Evolutionary conservation across 1,140 invertebrate genomes (phyloP), one percentile per base, ranked within the genome.

Genomic region (Latrodectus geometricus): DNA sequence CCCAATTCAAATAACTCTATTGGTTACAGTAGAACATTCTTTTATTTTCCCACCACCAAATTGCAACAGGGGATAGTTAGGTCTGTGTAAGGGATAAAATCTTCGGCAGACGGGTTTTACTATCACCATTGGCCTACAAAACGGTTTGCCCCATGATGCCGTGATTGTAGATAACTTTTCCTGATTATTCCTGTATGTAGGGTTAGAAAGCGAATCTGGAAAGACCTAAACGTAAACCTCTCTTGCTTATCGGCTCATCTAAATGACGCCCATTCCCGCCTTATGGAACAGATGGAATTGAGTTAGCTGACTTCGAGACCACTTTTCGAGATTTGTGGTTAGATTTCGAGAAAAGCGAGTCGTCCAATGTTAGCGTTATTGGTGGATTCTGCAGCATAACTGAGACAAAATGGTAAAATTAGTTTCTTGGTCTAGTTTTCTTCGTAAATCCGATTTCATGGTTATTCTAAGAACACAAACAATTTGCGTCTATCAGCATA

Each of bases 221-320:
- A 66, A 61, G 65, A 52, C 48, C 78, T 70, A 80, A 80, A 54
- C 48, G 68, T 20, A 23, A 21, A n/a, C 78, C 78, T 54, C 78
- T 69, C 68, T 8, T 48, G 14, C 68, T 66, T 70, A 80, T 80
- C 78, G 56, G 78, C 48, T 54, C 78, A 80, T 80, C 78, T 80
- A 80, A 80, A 80, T 80, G 68, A 80, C 78, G n/a, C 78, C 78
- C 65, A 80, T 80, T 80, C 78, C 78, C 48, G 49, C 21, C 76
- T 23, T 68, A 66, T 78, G 48, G 76, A 70, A 49, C 78, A 70
- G 78, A 80, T 70, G 68, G 68, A 80, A 80, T 80, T 70, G 78
- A 80, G 78, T 70, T 80, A 54, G 66, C 68, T 70, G 78, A 20
- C 66, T 70, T 80, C 14, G 61, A 35, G 9, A 50, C 12, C 48